A percentile compares a stretch with the other conserved stretches of the same genome.
Evolutionary conservation across 2,888 invertebrate species (phyloP).

Genomic region (Malthinus flaveolus): DNA sequence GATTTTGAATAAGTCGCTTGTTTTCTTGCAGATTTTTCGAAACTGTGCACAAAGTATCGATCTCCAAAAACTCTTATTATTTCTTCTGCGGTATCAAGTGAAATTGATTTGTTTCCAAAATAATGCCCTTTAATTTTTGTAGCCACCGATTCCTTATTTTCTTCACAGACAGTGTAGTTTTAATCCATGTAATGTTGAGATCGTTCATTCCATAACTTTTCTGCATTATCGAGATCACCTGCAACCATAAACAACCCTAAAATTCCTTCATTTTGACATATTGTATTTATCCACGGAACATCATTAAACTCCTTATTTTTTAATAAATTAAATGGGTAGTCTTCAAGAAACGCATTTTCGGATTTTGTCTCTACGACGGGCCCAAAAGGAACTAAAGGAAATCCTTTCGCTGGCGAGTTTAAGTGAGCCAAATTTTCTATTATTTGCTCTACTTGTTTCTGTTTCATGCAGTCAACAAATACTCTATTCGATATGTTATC

Average conservation of each 20-base stretch:
- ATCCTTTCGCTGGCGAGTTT: constrained; percentile 63
- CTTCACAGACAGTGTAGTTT: neutral
- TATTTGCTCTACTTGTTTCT: constrained; percentile 60
- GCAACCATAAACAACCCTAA: constrained; percentile 43
- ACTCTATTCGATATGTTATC: constrained; percentile 56
- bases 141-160: neutral
- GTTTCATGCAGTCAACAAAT: constrained; percentile 65
- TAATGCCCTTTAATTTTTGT: neutral
- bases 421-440: constrained; percentile 60
- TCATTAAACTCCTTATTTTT: constrained; percentile 62
- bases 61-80: constrained; percentile 2
- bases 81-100: neutral
- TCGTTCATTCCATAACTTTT: neutral
- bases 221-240: neutral
- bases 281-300: constrained; percentile 69
- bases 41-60: neutral
- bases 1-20: neutral
- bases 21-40: neutral
- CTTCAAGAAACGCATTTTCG: constrained; percentile 64
- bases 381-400: constrained; percentile 46
- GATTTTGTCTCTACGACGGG: constrained; percentile 49
- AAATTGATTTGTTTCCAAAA: neutral
- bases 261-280: constrained; percentile 71
- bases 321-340: constrained; percentile 66
- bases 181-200: neutral